phyloP scores from a whole-genome alignment of 2,888 invertebrate genomes.

The Limulus polyphemus region DNA sequence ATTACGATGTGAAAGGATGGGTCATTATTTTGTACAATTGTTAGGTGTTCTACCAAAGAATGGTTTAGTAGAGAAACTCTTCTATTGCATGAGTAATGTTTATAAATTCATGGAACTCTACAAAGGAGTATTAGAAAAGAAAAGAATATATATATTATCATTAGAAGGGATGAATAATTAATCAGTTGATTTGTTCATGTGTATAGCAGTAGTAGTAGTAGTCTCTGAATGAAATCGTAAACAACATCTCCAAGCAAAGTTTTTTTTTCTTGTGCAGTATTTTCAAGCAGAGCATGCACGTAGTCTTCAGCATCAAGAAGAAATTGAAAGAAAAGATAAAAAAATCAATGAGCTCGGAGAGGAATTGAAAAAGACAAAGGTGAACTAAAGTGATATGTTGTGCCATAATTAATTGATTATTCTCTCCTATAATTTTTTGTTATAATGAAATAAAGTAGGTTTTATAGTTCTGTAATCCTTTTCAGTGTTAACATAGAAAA shows the following conservation, averaged over 20 bases:
- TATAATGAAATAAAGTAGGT: background rate
- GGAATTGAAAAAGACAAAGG: constrained; percentile 32
- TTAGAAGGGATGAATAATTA: too few species aligned
- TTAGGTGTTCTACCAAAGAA: too few species aligned
- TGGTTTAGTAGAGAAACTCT: too few species aligned
- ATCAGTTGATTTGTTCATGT: too few species aligned
- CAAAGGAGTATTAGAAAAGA: too few species aligned
- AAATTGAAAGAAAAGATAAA: constrained; percentile 49
- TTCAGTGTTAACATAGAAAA: background rate
- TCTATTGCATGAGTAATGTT: too few species aligned
- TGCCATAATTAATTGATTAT: background rate
- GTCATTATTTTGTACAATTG: too few species aligned
- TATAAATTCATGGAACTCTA: too few species aligned
- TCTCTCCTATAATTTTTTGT: background rate
- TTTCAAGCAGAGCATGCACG: constrained; percentile 48
- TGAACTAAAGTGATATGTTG: constrained; percentile 25
- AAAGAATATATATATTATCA: too few species aligned
- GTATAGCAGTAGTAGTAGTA: too few species aligned
- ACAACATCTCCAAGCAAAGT: background rate
- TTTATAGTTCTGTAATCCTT: background rate
- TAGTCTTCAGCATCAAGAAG: constrained; percentile 46
- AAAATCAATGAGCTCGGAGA: constrained; percentile 44
- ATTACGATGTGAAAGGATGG: too few species aligned
- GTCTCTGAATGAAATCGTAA: too few species aligned
- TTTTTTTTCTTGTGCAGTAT: constrained; percentile 33